Base-by-base conservation (phyloP, 2,888 invertebrate species). In the Athripsodes cinereus region DNA sequence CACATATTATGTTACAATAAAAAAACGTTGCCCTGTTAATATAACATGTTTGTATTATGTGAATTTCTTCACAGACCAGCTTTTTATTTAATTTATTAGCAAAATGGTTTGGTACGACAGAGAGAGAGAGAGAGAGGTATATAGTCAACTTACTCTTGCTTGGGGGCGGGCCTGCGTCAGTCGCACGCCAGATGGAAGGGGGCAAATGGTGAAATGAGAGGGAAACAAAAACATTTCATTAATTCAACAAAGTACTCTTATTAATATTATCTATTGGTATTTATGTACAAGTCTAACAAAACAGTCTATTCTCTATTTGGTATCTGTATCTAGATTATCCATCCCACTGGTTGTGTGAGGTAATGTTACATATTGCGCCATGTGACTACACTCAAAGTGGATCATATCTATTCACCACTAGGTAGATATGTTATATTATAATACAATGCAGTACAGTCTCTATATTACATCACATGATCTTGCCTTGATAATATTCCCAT, bases 101-200 rank as follows among this genome's bases (percentile, higher is more conserved):
- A 65, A 65, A 63, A 64, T 63, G 53, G 60, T 57, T 63, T 62
- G 55, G 60, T 56, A 63, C 63, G 63, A 63, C n/a, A n/a, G n/a
- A n/a, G 61, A 61, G 59, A 62, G 53, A 60, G 59, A 62, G 52
- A 61, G 55, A 59, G 52, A 55, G 54, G 56, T 53, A 57, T 57
- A 52, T 63, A 35, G 55, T 61, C 62, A 60, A 84, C 84, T 84
- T 81, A 84, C 84, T 84, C 84, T 77, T 74, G 81, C 78, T 81
- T 84, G 75, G 80, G 81, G 76, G 83, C 83, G 75, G 81, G 83
- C 74, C 83, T 83, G 80, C 79, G 75, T 66, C 72, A 72, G 72
- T 72, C 68, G 72, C 70, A 78, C 72, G 75, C 72, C 70, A 71
- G 64, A 68, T 65, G 68, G 66, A 67, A 65, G 66, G 65, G 68